Conservation (phyloP, 2,113 vertebrate genomes). For the Columba livia region DNA sequence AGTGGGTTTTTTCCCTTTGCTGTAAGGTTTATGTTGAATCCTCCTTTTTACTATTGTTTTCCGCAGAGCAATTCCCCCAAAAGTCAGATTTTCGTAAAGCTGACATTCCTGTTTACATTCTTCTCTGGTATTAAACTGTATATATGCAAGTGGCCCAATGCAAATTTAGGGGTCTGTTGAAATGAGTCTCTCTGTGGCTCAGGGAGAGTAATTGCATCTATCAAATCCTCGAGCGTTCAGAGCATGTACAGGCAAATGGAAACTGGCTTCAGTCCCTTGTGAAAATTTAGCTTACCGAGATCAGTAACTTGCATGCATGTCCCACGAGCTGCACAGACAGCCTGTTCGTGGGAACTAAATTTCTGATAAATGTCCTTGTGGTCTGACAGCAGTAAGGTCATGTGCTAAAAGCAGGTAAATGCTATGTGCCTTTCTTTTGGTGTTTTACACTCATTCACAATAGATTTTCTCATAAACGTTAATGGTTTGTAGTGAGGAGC, state of each 20-base stretch:
- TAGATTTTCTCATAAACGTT: not conserved
- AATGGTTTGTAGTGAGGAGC: not conserved
- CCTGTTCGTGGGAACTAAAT: not conserved
- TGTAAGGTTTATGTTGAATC: not conserved
- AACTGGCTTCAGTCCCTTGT: not conserved
- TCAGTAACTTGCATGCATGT: not conserved
- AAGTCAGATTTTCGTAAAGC: conserved; percentile 1
- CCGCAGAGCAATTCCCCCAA: not conserved
- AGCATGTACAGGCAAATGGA: accelerated
- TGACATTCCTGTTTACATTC: not conserved
- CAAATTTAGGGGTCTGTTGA: not conserved
- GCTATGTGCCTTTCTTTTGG: not conserved
- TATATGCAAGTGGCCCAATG: not conserved
- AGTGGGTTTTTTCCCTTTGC: not conserved
- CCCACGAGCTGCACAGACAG: not conserved
- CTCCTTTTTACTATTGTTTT: not conserved
- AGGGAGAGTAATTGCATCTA: not conserved
- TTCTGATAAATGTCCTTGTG: not conserved
- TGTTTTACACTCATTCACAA: not conserved
- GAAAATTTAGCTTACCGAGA: not conserved
- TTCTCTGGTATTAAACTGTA: not conserved
- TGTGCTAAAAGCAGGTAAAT: accelerated
- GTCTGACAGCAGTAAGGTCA: not conserved
- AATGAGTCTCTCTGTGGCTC: not conserved
- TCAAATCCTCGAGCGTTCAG: not conserved